These are phyloP conservation scores for Sprattus sprattus DNA, from an alignment of 2,113 vertebrate genomes.

Conservation along the genomic window DNA sequence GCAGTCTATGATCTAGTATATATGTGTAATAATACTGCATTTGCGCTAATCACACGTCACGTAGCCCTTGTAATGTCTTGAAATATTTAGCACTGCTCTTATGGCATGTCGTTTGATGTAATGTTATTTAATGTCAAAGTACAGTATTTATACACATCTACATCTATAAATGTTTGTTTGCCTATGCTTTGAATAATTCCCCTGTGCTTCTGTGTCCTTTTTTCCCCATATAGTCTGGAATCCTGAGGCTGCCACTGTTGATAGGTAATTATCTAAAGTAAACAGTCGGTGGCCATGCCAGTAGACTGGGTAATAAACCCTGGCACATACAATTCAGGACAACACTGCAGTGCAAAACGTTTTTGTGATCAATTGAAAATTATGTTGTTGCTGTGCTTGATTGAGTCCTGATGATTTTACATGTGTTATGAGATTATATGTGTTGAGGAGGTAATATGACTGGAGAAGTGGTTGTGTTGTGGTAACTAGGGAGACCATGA, in stretches of 20 bases:
- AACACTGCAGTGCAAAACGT: not conserved
- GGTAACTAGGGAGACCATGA: constrained; percentile 74
- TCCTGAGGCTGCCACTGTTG: constrained; percentile 49
- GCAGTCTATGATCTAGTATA: too few species aligned
- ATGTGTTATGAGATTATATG: not conserved
- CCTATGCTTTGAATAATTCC: not conserved
- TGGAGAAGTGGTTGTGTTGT: constrained; percentile 10
- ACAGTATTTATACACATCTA: too few species aligned
- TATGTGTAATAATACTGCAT: too few species aligned
- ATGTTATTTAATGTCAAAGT: not conserved
- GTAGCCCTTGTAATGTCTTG: not conserved
- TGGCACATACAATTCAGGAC: not conserved
- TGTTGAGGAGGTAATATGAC: not conserved
- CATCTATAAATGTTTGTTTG: not conserved
- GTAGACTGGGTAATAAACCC: not conserved
- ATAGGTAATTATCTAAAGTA: constrained; percentile 57
- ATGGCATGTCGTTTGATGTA: not conserved
- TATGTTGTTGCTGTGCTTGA: not conserved
- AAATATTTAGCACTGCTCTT: not conserved
- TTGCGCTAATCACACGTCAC: not conserved
- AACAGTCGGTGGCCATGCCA: not conserved
- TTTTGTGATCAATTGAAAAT: not conserved
- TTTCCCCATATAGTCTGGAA: constrained; percentile 55
- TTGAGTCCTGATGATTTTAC: not conserved
- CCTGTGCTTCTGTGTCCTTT: constrained; percentile 22